These are phyloP conservation scores for Notarius quadriscutis DNA, from an alignment of 2,113 vertebrate species.

Conservation along the genomic window DNA sequence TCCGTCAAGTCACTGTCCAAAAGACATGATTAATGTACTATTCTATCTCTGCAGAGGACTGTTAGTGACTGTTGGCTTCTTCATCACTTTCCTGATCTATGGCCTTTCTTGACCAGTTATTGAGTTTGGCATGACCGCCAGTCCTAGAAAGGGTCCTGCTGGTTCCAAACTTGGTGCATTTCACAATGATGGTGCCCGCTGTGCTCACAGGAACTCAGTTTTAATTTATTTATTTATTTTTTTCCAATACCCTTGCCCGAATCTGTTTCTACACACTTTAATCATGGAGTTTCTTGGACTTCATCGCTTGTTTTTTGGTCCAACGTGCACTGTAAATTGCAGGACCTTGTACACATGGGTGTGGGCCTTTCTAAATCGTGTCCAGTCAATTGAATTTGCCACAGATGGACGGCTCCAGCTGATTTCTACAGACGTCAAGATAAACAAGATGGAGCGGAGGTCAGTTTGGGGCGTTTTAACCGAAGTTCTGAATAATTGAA, in stretches of 20 bases:
- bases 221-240: too few species aligned
- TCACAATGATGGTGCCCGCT: background rate
- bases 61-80: background rate
- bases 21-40: background rate
- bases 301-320: background rate
- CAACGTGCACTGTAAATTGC: background rate
- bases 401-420: background rate
- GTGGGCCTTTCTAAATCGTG: background rate
- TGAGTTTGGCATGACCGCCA: background rate
- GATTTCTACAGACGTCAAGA: background rate
- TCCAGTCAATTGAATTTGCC: background rate
- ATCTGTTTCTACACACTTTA: background rate
- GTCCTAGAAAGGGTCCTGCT: background rate
- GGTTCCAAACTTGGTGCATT: background rate
- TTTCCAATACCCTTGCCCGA: background rate
- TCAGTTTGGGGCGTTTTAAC: background rate
- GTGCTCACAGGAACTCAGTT: background rate
- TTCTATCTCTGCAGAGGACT: background rate
- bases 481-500: too few species aligned
- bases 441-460: background rate
- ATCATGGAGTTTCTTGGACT: background rate
- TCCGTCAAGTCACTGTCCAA: background rate
- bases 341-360: background rate
- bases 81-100: background rate
- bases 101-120: background rate